Conservation (phyloP, 2,888 invertebrate species). For the Leptogaster cylindrica region DNA sequence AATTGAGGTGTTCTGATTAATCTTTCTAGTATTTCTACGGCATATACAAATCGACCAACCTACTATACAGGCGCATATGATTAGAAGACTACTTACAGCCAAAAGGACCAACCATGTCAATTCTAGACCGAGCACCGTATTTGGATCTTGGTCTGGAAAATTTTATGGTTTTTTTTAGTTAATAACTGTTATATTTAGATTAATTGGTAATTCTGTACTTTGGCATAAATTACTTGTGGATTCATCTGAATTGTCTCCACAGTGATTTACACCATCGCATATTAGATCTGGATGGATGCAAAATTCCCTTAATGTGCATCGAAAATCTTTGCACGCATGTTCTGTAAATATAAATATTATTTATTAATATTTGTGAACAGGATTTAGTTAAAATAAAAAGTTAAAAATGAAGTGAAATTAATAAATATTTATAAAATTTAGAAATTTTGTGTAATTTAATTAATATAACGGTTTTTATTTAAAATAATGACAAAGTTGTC, state of each 20-base stretch:
- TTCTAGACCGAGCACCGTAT: constrained; percentile 74
- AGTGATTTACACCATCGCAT: constrained; percentile 93
- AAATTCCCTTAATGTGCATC: constrained; percentile 85
- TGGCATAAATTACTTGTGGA: constrained; percentile 83
- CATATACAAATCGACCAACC: constrained; percentile 79
- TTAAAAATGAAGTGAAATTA: too few relatives aligned
- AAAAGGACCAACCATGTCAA: constrained; percentile 78
- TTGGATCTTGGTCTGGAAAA: constrained; percentile 68
- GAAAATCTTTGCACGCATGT: constrained; percentile 87
- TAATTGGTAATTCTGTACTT: constrained; percentile 68
- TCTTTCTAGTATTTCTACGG: constrained; percentile 67
- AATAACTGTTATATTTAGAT: neutral
- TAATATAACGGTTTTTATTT: neutral
- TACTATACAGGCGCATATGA: constrained; percentile 72
- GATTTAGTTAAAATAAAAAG: neutral
- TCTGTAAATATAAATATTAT: constrained; percentile 72
- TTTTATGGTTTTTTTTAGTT: neutral
- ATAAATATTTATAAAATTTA: neutral
- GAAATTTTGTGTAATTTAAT: neutral
- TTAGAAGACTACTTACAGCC: constrained; percentile 73
- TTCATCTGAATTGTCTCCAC: constrained; percentile 93
- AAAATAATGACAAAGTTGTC: too few relatives aligned
- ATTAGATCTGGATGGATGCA: constrained; percentile 91
- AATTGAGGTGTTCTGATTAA: constrained; percentile 64
- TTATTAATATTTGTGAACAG: too few relatives aligned